Evolutionary conservation across 2,797 vertebrate species (phyloP).

Genomic region (Echiichthys vipera): DNA sequence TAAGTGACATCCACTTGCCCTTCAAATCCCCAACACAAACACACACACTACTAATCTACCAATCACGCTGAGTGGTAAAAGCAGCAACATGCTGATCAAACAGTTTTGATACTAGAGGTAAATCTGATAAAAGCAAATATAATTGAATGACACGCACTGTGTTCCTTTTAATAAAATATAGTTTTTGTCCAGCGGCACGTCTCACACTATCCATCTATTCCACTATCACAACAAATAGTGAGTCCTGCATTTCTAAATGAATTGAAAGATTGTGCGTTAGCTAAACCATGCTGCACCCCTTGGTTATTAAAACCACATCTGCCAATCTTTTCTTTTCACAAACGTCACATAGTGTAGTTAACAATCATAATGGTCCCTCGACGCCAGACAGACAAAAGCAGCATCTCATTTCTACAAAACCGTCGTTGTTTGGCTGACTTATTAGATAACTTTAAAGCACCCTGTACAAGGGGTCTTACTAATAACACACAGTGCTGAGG

Average conservation of each 20-base stretch:
- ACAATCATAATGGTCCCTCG: neutral
- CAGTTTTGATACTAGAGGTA: neutral
- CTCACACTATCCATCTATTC: neutral
- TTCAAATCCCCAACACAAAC: conserved; percentile 6
- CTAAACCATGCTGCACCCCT: no score
- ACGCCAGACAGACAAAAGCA: neutral
- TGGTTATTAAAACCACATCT: no score
- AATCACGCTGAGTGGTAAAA: conserved; percentile 9
- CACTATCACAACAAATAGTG: neutral
- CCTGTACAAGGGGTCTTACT: neutral
- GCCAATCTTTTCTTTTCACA: no score
- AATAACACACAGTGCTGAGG: neutral
- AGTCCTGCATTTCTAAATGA: neutral
- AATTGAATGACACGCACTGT: neutral
- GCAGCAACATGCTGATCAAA: neutral
- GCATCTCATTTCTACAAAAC: neutral
- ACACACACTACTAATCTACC: neutral
- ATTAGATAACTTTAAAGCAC: neutral
- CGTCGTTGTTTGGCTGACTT: neutral
- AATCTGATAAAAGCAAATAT: neutral
- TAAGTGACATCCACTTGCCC: conserved; percentile 40
- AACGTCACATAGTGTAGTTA: neutral
- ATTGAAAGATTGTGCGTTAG: no score
- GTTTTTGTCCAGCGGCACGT: conserved; percentile 1
- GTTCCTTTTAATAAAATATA: conserved; percentile 14